Evolutionary conservation across 2,113 vertebrate species (phyloP), one percentile per base, ranked within the genome.

Genomic region (Ursus arctos): DNA sequence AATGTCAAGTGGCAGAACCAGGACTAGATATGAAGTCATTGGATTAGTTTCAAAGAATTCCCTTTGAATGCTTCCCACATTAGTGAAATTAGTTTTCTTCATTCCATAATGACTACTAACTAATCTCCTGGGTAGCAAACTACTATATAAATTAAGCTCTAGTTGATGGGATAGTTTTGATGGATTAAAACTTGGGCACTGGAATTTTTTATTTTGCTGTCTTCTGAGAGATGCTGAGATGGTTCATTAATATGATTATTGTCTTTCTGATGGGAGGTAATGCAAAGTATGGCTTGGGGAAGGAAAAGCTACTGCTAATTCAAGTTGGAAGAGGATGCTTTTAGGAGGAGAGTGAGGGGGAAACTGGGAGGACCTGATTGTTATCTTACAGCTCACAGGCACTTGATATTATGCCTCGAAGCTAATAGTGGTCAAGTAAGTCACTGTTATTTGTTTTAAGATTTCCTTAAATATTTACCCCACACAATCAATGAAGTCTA

Each of bases 1-100:
- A 83, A 59, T 59, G 61, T 26, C 2, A 26, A 88, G 36, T 47
- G 49, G 71, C 55, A 94, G 53, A 80, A 81, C 49, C 28, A 59
- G 55, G 74, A 92, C 55, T 59, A 95, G 80, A 55, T 65, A 63
- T 21, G 22, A 51, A 94, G 47, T 91, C 81, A 33, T 3, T 83
- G 92, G 72, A 53, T 91, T 91, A 72, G 40, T 85, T 93, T 72
- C 72, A 92, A 95, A 84, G 28, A 47, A 95, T 87, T 86, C 26
- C 67, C 71, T 93, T 40, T 59, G 90, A 92, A 67, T 81, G 69
- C 21, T 36, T 84, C 31, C 22, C 74, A 47, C 61, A 86, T 95
- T 96, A 93, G 81, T 82, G 89, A 97, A 93, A 92, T 97, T 80
- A 84, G 47, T 84, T 97, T 96, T 72, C 33, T 92, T 91, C 72